Evolutionary conservation across 2,113 vertebrate species (phyloP).

Genomic region (Nannospalax galili): DNA sequence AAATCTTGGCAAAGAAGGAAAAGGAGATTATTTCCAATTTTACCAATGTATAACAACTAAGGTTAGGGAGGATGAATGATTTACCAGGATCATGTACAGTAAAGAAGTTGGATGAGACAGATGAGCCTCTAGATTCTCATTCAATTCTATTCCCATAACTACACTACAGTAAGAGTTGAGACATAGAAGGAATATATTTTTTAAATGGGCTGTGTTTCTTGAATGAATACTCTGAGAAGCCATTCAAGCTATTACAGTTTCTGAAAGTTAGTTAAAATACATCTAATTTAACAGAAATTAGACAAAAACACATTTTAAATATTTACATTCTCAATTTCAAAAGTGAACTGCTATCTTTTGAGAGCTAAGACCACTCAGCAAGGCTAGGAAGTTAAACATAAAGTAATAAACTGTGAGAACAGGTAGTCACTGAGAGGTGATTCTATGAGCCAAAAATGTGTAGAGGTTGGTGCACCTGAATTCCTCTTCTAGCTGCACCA

Average conservation of each 20-base stretch:
- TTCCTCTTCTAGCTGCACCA: neutral
- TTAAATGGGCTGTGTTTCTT: neutral
- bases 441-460: neutral
- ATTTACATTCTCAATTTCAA: constrained; percentile 11
- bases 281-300: neutral
- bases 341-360: neutral
- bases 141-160: neutral
- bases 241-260: neutral
- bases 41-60: neutral
- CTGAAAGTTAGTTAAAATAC: constrained; percentile 6
- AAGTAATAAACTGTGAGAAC: neutral
- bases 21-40: neutral
- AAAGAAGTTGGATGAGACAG: neutral
- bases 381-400: neutral
- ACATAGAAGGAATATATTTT: neutral
- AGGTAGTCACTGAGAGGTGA: neutral
- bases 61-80: neutral
- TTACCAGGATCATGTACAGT: neutral
- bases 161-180: neutral
- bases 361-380: neutral
- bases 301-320: neutral
- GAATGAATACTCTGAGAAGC: neutral
- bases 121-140: neutral
- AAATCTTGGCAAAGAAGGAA: neutral
- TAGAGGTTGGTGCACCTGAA: neutral